These are phyloP conservation scores for Agrilus cyanescens DNA, from an alignment of 2,888 invertebrate genomes.

Conservation along the genomic window DNA sequence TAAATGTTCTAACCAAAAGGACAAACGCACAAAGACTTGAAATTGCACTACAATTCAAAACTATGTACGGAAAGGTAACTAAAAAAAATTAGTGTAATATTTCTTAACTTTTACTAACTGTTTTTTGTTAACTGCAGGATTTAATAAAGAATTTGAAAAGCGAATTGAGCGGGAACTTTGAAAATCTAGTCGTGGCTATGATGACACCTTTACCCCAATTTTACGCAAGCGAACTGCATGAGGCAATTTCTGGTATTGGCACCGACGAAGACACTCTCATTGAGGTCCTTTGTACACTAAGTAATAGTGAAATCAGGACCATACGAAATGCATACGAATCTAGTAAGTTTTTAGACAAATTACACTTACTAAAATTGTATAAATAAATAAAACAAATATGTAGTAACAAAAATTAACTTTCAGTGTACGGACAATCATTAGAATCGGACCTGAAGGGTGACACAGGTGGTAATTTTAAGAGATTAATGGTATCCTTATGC, in stretches of 20 bases:
- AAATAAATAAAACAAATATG: background rate
- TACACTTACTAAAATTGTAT: background rate
- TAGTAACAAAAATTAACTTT: conserved; percentile 10
- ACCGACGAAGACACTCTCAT: conserved; percentile 79
- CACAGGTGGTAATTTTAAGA: conserved; percentile 84
- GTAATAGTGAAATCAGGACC: conserved; percentile 71
- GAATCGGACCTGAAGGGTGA: conserved; percentile 77
- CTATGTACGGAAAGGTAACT: conserved; percentile 71
- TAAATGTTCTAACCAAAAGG: conserved; percentile 69
- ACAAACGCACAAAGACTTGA: conserved; percentile 78
- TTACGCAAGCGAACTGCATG: conserved; percentile 71
- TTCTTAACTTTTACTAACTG: background rate
- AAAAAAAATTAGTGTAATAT: background rate
- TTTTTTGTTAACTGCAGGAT: conserved; percentile 38
- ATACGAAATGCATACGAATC: conserved; percentile 67
- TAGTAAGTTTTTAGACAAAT: conserved; percentile 42
- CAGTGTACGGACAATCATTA: conserved; percentile 64
- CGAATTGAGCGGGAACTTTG: conserved; percentile 81
- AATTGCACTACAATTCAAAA: conserved; percentile 72
- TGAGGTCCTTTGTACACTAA: conserved; percentile 79
- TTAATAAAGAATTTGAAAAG: conserved; percentile 74
- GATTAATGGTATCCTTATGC: conserved; percentile 75
- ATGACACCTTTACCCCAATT: conserved; percentile 77
- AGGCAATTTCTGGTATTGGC: conserved; percentile 74
- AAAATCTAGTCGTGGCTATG: conserved; percentile 68